Evolutionary conservation across 2,888 invertebrate species (phyloP), one percentile per base, ranked within the genome.

Genomic region (Cyclophora albipunctata): DNA sequence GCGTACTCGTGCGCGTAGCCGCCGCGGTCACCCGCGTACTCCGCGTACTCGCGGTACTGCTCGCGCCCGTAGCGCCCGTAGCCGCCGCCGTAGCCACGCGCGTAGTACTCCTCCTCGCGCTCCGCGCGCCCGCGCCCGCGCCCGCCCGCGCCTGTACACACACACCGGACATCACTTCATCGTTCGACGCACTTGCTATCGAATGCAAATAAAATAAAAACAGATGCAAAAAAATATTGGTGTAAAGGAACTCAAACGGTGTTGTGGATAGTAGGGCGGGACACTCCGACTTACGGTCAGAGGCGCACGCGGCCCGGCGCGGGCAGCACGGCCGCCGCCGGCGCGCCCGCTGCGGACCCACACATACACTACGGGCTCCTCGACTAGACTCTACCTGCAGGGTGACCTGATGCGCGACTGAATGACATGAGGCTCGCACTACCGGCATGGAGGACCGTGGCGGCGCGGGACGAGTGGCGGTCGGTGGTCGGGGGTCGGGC

Each of bases 41-140:
- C 66, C 62, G 59, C 64, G 45, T 57, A 46, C 54, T 49, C 57
- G 53, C 42, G 64, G 54, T 63, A 65, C 53, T 63, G 67, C 53
- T 52, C 67, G 56, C 61, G 67, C 53, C 59, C 66, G 67, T 67
- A 64, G 46, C 60, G 60, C 59, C 58, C 61, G 63, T 67, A 64
- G 53, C 67, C 79, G 70, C 71, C 74, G 74, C 57, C 71, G 72
- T 55, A 69, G 58, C 50, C 77, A 73, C 55, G 81, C 60, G 67
- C 61, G 77, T 85, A 84, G 66, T 86, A 83, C 64, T 92, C 91
- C 66, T 91, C 91, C 69, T 82, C 81, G 57, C 91, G 84, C 60
- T 90, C 76, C 78, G 64, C 66, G 61, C 64, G 75, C 74, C 50
- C 50, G 73, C 55, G 74, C 73, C 55, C 82, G 81, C 60, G 67